Evolutionary conservation across 2,888 invertebrate species (phyloP), one percentile per base, ranked within the genome.

Genomic region (Meghimatium bilineatum): DNA sequence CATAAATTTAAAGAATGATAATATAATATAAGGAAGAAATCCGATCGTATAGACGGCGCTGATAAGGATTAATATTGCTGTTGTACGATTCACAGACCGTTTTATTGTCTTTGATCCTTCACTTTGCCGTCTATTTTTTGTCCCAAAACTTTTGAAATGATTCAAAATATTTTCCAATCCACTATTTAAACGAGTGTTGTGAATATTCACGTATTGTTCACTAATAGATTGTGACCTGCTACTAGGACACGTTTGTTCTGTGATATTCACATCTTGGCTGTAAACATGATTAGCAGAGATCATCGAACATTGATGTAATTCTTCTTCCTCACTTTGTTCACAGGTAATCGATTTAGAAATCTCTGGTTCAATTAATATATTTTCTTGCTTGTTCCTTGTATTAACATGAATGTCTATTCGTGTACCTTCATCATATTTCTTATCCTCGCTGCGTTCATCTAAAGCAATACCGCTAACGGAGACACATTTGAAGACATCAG

Each of bases 51-150:
- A 83, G 5, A 66, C 44, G 14, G 63, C 36, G 29, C 66, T 78
- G 72, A 83, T 79, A 12, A 36, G 32, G 23, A 83, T 63, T 34
- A 83, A 66, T 60, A 83, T 83, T 12, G 74, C 49, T 29, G 83
- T 83, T 44, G 20, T 79, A 1, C 34, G 29, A 14, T 49, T 49
- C 0, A 67, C 10, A 29, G 0, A 29, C 8, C 67, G 67, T 63
- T 26, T 63, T 63, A 8, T 63, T 3, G 5, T n/a, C 26, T 63
- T 23, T 8, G 26, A 2, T n/a, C n/a, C 23, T 63, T n/a, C 60
- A 26, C 8, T 8, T 6, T 56, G 17, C 17, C 56, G 56, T 56
- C 23, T 56, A 2, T 63, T 63, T 6, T 63, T 63, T n/a, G 60
- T n/a, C n/a, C 26, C 60, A n/a, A 5, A n/a, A 63, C n/a, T n/a